phyloP scores from a whole-genome alignment of 2,888 invertebrate genomes.

The Ennomos fuscantarius region DNA sequence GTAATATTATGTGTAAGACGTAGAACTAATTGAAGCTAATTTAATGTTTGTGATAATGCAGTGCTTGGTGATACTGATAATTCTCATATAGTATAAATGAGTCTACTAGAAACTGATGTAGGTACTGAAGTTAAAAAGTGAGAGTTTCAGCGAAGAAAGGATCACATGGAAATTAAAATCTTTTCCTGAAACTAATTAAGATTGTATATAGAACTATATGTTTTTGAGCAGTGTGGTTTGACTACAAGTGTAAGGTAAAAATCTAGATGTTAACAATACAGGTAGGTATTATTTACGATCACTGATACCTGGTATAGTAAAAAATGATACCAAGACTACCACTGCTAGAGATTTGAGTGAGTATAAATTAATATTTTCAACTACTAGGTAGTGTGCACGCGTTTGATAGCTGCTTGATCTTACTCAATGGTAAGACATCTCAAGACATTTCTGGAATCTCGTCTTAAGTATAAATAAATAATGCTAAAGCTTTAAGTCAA shows the following conservation, averaged over 20 bases:
- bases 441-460: background rate
- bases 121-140: conserved; percentile 8
- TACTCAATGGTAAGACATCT: background rate
- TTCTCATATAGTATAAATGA: background rate
- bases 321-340: too few relatives aligned
- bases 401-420: background rate
- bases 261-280: too few relatives aligned
- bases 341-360: too few relatives aligned
- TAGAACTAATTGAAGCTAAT: conserved; percentile 8
- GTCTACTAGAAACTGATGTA: background rate
- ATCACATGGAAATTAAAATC: too few relatives aligned
- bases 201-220: too few relatives aligned
- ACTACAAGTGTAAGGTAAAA: too few relatives aligned
- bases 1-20: background rate
- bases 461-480: conserved; percentile 4
- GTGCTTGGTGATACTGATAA: conserved; percentile 6
- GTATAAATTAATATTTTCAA: too few relatives aligned
- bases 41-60: conserved; percentile 5
- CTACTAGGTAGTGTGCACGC: background rate
- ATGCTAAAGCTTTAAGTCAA: conserved; percentile 16
- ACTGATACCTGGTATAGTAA: too few relatives aligned
- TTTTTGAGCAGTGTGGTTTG: too few relatives aligned
- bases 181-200: too few relatives aligned
- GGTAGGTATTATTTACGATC: too few relatives aligned
- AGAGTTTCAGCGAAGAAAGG: conserved; percentile 5